Percentiles rank a stretch among this genome's conserved stretches.
These are phyloP conservation scores for Brachyhypopomus gauderio DNA, from an alignment of 2,113 vertebrate species.

Conservation along the genomic window DNA sequence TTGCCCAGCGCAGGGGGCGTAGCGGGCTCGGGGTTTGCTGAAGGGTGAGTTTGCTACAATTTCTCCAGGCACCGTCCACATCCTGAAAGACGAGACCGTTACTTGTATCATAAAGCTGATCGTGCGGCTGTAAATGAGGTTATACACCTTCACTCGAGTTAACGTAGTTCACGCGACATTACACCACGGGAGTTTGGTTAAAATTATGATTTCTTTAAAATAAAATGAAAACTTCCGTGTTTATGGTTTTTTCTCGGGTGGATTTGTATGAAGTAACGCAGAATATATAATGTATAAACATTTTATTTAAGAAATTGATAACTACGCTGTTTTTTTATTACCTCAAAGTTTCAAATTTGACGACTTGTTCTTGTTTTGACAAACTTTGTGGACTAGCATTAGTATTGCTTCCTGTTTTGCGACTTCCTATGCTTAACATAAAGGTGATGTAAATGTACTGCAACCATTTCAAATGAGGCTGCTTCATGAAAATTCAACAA, in stretches of 20 bases:
- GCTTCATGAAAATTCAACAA: too few species aligned
- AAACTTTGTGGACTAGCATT: background rate
- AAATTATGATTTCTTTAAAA: background rate
- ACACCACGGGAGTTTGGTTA: too few species aligned
- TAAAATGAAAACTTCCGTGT: slow-evolving; percentile 36
- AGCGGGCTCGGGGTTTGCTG: slow-evolving; percentile 20
- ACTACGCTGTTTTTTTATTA: too few species aligned
- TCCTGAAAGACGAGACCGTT: background rate
- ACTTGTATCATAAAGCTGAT: background rate
- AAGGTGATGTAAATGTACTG: too few species aligned
- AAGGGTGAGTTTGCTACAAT: slow-evolving; percentile 36
- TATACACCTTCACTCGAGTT: too few species aligned
- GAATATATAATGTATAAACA: too few species aligned
- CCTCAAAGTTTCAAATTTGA: too few species aligned
- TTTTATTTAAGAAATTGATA: too few species aligned
- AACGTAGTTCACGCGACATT: too few species aligned
- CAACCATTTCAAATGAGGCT: too few species aligned
- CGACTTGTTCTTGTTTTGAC: background rate
- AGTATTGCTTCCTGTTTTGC: slow-evolving; percentile 68
- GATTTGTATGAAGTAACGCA: background rate
- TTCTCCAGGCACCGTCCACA: too few species aligned
- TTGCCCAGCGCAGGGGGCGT: background rate
- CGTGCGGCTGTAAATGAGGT: too few species aligned
- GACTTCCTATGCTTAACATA: slow-evolving; percentile 60
- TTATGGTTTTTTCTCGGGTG: background rate